These are phyloP conservation scores for Zele albiditarsus DNA, from an alignment of 2,888 invertebrate species.

Conservation along the genomic window DNA sequence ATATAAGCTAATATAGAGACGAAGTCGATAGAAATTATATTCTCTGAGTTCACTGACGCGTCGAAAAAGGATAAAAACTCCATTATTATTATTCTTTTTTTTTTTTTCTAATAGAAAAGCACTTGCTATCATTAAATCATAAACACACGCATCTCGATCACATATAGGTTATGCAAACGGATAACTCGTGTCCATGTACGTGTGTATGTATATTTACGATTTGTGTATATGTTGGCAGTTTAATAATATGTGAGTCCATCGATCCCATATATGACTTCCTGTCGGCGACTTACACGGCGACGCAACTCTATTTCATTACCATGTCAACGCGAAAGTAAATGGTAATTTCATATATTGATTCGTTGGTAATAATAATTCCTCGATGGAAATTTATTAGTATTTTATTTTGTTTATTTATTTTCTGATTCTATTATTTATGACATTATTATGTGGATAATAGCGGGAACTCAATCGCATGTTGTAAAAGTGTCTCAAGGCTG, in stretches of 20 bases:
- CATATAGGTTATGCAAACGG: not conserved
- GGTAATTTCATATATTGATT: not conserved
- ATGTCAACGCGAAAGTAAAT: not conserved
- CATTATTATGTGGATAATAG: not conserved
- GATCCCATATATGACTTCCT: not conserved
- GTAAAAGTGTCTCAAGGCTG: slow-evolving; percentile 36
- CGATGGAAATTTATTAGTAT: not conserved
- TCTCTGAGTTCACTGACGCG: slow-evolving; percentile 1
- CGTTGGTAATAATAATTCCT: not conserved
- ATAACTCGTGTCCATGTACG: not conserved
- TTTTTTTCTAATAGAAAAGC: too few relatives aligned
- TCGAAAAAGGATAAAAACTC: not conserved
- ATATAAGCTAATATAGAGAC: slow-evolving; percentile 9
- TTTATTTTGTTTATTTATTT: not conserved
- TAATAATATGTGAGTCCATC: not conserved
- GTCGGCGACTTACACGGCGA: not conserved
- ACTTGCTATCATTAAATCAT: not conserved
- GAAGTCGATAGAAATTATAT: not conserved
- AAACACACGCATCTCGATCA: not conserved
- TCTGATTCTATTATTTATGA: not conserved
- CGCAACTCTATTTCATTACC: not conserved
- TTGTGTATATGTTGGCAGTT: not conserved
- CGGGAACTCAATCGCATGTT: slow-evolving; percentile 19
- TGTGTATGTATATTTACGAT: not conserved
- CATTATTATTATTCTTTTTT: not conserved